Conservation (phyloP, 2,797 vertebrate genomes). For the Gymnoscopelus microlampas region DNA sequence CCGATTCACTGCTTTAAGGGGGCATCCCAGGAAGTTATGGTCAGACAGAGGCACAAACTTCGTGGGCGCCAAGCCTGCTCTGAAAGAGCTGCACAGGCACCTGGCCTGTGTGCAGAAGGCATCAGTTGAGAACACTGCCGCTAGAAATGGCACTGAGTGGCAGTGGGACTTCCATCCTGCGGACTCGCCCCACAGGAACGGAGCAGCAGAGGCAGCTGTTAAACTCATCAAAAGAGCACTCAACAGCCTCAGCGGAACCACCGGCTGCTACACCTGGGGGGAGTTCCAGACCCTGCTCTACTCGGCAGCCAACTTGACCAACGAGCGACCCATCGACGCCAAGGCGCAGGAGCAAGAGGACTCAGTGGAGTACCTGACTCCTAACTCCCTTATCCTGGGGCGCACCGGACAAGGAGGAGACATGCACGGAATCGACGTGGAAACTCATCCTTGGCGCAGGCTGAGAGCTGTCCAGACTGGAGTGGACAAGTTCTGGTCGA, state of each 20-base stretch:
- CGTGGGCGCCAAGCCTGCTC: constrained; percentile 6
- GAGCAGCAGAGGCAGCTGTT: constrained; percentile 26
- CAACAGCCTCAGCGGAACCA: constrained; percentile 5
- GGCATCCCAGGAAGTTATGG: constrained; percentile 25
- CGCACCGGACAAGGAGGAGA: constrained; percentile 8
- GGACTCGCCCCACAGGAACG: constrained; percentile 19
- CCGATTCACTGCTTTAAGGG: constrained; percentile 14
- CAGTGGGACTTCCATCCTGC: constrained; percentile 21
- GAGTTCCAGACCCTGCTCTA: constrained; percentile 25
- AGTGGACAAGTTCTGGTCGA: constrained; percentile 34
- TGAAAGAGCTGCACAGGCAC: constrained; percentile 9
- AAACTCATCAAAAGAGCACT: constrained; percentile 27
- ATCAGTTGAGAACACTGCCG: neutral
- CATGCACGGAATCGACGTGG: neutral
- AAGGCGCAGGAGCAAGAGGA: constrained; percentile 12
- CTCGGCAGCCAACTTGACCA: constrained; percentile 21
- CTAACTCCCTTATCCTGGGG: constrained; percentile 21
- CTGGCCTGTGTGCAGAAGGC: neutral
- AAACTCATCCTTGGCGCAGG: constrained; percentile 2
- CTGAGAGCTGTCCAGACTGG: constrained; percentile 19
- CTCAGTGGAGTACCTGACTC: constrained; percentile 8
- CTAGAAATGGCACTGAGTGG: constrained; percentile 25
- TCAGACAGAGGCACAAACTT: constrained; percentile 25
- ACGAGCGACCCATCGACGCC: constrained; percentile 18
- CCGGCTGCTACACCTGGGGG: constrained; percentile 1